Base-by-base conservation (phyloP, 2,113 vertebrate genomes). In the Myiozetetes cayanensis region DNA sequence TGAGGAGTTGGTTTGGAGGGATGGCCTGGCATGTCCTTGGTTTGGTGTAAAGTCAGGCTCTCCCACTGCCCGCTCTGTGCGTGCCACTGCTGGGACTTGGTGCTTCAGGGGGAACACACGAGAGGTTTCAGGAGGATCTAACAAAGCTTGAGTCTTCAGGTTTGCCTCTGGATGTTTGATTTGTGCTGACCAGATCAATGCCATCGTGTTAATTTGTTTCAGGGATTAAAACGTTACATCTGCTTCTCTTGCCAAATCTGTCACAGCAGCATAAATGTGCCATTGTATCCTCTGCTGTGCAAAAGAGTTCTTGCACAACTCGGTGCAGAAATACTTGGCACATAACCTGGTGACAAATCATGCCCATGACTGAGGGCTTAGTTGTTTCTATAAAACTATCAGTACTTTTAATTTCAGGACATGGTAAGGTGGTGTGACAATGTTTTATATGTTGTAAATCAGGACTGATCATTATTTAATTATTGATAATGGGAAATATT, bases 271-370 rank as follows among this genome's bases (percentile, higher is more conserved):
- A 91, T 88, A 87, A 93, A 77, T 83, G 63, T 55, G 17, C 50
- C 35, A 23, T 74, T 96, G 78, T 88, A 16, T 93, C 35, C 55
- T 95, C 67, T 88, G 75, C 75, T 63, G 73, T 61, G 61, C 84
- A 83, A 70, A 88, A 87, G 61, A 41, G 30, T 47, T 87, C 59
- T 97, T 95, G 76, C 67, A 74, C 82, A 90, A 50, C 72, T 83
- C 27, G 1, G 44, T 49, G 63, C 33, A 75, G 84, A 81, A 85
- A 72, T 78, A 77, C 58, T 84, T 94, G 86, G 61, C 77, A 78
- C 73, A 21, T 71, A 91, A 92, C 43, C 44, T 74, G 50, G 67
- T 88, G 87, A 92, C 59, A 84, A 53, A 86, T 92, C 50, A 39
- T 46, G 75, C 75, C 50, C 28, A 22, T 78, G 85, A 74, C 39